Percentiles rank a stretch among this genome's conserved stretches.
Evolutionary conservation across 2,113 vertebrate genomes (phyloP).

Genomic region (Hypomesus transpacificus): DNA sequence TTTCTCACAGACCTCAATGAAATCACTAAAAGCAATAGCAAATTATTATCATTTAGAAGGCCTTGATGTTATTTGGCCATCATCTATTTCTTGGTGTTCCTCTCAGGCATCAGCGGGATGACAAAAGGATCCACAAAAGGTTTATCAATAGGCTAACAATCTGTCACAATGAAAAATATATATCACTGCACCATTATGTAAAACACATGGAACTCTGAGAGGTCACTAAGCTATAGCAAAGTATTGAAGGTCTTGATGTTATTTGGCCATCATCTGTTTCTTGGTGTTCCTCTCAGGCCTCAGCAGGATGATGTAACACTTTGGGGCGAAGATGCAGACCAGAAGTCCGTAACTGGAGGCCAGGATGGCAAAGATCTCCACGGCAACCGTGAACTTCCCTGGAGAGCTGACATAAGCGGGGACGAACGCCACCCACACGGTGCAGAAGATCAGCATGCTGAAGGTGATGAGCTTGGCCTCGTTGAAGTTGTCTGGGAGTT

Average conservation of each 20-base stretch:
- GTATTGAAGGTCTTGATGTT: not conserved
- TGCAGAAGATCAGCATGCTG: slow-evolving; percentile 67
- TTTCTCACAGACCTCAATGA: too few relatives aligned
- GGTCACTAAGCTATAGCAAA: too few relatives aligned
- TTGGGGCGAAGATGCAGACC: slow-evolving; percentile 65
- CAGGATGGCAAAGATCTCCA: slow-evolving; percentile 72
- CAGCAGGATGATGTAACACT: slow-evolving; percentile 69
- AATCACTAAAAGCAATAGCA: too few relatives aligned
- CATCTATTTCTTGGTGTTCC: slow-evolving; percentile 66
- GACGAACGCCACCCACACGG: slow-evolving; percentile 65
- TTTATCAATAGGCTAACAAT: too few relatives aligned
- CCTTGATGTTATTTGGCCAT: slow-evolving; percentile 39
- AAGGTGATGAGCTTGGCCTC: slow-evolving; percentile 65
- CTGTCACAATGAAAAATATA: too few relatives aligned
- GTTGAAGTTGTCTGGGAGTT: slow-evolving; percentile 60
- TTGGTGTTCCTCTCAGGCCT: slow-evolving; percentile 69
- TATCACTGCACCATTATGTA: too few relatives aligned
- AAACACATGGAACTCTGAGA: too few relatives aligned
- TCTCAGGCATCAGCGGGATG: slow-evolving; percentile 64
- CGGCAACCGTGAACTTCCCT: slow-evolving; percentile 68
- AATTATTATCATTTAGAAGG: too few relatives aligned
- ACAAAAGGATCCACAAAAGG: too few relatives aligned
- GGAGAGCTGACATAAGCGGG: slow-evolving; percentile 68
- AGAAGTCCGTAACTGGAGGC: slow-evolving; percentile 68
- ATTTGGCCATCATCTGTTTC: slow-evolving; percentile 58